These are phyloP conservation scores for Pristionchus maxplancki DNA, from an alignment of 2,888 invertebrate species.

Conservation along the genomic window DNA sequence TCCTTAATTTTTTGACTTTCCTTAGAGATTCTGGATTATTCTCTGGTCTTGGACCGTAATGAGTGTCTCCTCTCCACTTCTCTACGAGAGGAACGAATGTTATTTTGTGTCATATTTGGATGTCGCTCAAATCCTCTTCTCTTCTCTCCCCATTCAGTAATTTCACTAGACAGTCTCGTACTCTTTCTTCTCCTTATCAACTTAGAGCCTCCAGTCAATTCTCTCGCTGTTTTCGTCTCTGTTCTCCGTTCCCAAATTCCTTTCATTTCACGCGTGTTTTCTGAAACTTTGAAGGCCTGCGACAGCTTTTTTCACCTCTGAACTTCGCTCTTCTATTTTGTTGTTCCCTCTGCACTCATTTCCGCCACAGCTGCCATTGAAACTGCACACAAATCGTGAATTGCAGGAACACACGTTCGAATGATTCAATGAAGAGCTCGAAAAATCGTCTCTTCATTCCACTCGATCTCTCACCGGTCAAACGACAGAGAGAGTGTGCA, in stretches of 20 bases:
- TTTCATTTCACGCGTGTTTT: background rate
- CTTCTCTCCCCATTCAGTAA: background rate
- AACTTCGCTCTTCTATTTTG: background rate
- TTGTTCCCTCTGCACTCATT: background rate
- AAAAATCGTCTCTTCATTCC: too few species aligned
- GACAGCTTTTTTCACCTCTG: background rate
- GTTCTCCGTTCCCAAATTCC: background rate
- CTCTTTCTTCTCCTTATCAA: conserved; percentile 2
- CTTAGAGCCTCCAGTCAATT: background rate
- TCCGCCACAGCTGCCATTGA: conserved; percentile 21
- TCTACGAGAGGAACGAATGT: background rate
- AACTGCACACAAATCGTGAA: background rate
- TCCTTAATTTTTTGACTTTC: background rate
- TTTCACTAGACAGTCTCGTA: background rate
- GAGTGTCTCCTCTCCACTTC: background rate
- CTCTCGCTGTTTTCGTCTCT: background rate
- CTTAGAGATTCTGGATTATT: background rate
- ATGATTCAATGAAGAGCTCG: too few species aligned
- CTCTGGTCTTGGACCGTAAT: background rate
- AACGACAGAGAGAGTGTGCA: too few species aligned
- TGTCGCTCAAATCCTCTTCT: background rate
- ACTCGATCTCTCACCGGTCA: too few species aligned
- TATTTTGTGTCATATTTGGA: background rate
- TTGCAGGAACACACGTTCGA: background rate
- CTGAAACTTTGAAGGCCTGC: background rate